A percentile compares a stretch with the other conserved stretches of the same genome.
Evolutionary conservation across 2,113 vertebrate genomes (phyloP).

Genomic region (Cettia cetti): DNA sequence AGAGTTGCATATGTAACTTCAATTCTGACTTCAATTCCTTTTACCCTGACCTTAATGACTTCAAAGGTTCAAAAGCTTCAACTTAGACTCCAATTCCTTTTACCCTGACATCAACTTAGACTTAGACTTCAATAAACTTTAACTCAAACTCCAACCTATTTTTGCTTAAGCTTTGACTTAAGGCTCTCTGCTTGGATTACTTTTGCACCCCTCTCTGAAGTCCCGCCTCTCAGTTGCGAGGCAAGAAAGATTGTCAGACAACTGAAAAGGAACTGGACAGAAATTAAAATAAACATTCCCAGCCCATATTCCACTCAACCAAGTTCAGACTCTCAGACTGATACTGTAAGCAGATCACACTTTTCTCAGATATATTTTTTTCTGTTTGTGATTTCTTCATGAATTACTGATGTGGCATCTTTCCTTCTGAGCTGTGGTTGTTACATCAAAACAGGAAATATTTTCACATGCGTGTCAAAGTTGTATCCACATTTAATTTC

Average conservation of each 20-base stretch:
- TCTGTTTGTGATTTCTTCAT: neutral
- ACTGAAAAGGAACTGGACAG: neutral
- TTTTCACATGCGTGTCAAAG: neutral
- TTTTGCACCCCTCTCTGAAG: neutral
- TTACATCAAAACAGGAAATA: neutral
- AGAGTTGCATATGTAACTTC: neutral
- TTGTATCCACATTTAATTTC: neutral
- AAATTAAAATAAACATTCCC: neutral
- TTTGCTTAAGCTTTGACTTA: neutral
- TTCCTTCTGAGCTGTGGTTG: neutral
- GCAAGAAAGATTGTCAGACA: neutral
- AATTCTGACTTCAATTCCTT: neutral
- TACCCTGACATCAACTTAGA: neutral
- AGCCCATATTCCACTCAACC: neutral
- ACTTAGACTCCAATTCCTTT: neutral
- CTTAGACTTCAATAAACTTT: neutral
- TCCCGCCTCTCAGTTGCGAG: rapidly evolving
- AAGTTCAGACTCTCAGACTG: neutral
- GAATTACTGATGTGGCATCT: neutral
- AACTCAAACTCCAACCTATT: neutral
- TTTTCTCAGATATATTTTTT: neutral
- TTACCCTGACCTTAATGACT: neutral
- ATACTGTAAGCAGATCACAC: neutral
- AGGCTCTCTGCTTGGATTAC: neutral
- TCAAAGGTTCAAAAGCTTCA: neutral